Percentiles rank a stretch among this genome's conserved stretches.
Conservation (phyloP, 2,888 invertebrate species). For the Hydrotaea cyrtoneurina region DNA sequence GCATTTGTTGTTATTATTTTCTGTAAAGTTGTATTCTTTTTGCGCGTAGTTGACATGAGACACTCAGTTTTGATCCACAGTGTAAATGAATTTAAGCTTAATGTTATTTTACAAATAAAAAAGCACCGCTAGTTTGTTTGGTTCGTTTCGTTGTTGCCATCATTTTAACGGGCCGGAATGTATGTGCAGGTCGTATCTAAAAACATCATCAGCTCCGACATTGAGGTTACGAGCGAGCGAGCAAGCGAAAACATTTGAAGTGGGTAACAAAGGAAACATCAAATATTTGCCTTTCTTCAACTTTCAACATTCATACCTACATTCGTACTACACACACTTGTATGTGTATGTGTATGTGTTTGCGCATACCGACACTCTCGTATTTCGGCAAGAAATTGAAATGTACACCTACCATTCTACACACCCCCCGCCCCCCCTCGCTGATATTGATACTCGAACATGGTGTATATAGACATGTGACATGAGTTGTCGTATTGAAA, state of each 20-base stretch:
- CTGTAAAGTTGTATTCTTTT: no score
- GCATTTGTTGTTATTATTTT: no score
- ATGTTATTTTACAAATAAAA: slow-evolving; percentile 14
- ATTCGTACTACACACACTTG: neutral
- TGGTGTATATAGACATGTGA: neutral
- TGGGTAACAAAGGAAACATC: slow-evolving; percentile 34
- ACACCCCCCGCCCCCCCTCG: neutral
- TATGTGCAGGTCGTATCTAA: neutral
- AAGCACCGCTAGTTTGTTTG: slow-evolving; percentile 17
- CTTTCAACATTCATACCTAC: neutral
- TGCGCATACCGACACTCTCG: neutral
- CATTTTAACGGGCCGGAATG: neutral
- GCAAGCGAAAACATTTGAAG: slow-evolving; percentile 23
- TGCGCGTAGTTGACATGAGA: neutral
- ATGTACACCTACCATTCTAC: neutral
- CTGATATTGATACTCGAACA: slow-evolving; percentile 19
- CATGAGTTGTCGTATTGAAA: slow-evolving; percentile 20
- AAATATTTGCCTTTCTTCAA: slow-evolving; percentile 40
- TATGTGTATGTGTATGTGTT: neutral
- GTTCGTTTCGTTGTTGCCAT: slow-evolving; percentile 20
- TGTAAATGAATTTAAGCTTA: slow-evolving; percentile 6
- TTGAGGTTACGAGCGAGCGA: slow-evolving; percentile 32
- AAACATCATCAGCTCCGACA: slow-evolving; percentile 15
- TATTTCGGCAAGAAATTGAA: slow-evolving; percentile 28
- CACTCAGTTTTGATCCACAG: neutral